Evolutionary conservation across 2,888 invertebrate genomes (phyloP).

Genomic region (Orthosia cruda): DNA sequence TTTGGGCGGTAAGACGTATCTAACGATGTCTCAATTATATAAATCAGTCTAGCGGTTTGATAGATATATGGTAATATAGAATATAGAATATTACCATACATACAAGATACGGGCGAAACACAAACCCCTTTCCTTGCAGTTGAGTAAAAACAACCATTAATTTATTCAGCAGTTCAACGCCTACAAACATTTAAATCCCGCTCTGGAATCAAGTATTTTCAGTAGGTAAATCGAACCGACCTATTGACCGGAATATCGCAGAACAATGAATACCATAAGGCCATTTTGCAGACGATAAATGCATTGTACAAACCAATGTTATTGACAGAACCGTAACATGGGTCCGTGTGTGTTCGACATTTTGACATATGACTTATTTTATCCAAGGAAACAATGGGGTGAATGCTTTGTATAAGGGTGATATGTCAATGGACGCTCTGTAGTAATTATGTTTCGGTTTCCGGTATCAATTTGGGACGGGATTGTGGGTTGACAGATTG

Average conservation of each 20-base stretch:
- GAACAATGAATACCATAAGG: conserved; percentile 60
- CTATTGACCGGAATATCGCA: conserved; percentile 34
- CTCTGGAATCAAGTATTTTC: not conserved
- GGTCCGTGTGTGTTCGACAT: conserved; percentile 64
- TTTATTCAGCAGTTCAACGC: not conserved
- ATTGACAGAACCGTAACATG: conserved; percentile 66
- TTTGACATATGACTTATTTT: conserved; percentile 67
- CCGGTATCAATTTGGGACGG: conserved; percentile 21
- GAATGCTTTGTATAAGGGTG: conserved; percentile 44
- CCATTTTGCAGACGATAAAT: conserved; percentile 58
- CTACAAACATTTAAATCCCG: not conserved
- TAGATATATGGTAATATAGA: too few species aligned
- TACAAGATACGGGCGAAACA: too few species aligned
- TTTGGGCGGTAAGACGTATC: too few species aligned
- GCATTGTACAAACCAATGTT: conserved; percentile 60
- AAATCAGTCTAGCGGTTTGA: too few species aligned
- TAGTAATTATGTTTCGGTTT: conserved; percentile 44
- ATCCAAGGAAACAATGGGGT: conserved; percentile 61
- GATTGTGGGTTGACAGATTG: not conserved
- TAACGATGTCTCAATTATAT: too few species aligned
- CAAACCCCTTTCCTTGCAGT: too few species aligned
- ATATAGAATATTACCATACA: too few species aligned
- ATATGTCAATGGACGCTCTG: conserved; percentile 33
- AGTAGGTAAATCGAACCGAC: conserved; percentile 10
- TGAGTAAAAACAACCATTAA: not conserved